Conservation (phyloP, 2,797 vertebrate genomes). For the Thripadectes ignobilis region DNA sequence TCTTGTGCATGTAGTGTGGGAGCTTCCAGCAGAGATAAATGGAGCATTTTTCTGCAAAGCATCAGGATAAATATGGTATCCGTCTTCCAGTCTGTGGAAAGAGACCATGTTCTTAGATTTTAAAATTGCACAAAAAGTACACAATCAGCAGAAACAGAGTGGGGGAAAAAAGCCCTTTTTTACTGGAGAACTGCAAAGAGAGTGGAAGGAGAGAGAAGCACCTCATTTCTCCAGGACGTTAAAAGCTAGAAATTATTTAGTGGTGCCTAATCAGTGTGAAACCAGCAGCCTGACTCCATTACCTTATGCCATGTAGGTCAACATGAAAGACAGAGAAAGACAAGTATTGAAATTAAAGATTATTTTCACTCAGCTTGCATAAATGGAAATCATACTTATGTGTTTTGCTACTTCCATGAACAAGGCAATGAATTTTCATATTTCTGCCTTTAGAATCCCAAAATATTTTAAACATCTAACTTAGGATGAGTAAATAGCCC, state of each 20-base stretch:
- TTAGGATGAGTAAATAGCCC: not conserved
- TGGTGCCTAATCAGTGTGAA: not conserved
- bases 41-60: not conserved
- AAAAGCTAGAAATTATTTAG: not conserved
- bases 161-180: not conserved
- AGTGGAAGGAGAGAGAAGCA: not conserved
- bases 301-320: not conserved
- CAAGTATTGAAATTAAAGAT: not conserved
- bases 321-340: not conserved
- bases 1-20: not conserved
- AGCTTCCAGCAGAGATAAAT: not conserved
- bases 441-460: not conserved
- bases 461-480: not conserved
- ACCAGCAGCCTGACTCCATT: not conserved
- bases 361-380: not conserved
- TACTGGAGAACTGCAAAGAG: not conserved
- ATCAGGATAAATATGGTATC: not conserved
- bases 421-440: not conserved
- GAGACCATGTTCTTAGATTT: not conserved
- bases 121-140: not conserved
- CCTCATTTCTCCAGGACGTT: not conserved
- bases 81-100: not conserved
- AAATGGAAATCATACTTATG: not conserved
- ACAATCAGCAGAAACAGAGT: not conserved
- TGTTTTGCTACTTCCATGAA: not conserved